Conservation (phyloP, 2,113 vertebrate species). For the Odobenus rosmarus region DNA sequence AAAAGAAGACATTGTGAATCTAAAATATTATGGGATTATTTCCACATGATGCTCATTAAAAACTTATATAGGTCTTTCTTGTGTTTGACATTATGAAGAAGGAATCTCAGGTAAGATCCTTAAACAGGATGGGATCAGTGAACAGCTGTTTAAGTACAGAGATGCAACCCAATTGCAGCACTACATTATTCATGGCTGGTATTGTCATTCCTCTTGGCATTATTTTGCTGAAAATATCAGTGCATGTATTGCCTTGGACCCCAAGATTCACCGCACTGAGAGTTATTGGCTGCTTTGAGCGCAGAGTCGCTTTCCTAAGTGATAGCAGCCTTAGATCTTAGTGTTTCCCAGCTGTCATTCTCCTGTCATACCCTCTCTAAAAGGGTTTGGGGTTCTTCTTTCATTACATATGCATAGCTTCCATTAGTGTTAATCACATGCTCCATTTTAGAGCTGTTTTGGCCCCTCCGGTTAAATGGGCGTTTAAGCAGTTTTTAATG, state of each 20-base stretch:
- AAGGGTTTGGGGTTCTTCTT: constrained; percentile 72
- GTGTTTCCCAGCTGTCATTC: constrained; percentile 65
- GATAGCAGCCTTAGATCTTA: constrained; percentile 44
- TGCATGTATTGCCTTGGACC: constrained; percentile 1
- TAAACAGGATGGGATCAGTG: background rate
- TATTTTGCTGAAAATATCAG: constrained; percentile 57
- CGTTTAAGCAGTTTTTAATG: constrained; percentile 79
- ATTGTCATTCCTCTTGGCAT: background rate
- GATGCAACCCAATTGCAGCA: background rate
- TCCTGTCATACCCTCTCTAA: constrained; percentile 69
- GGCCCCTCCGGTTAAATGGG: constrained; percentile 72
- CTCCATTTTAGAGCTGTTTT: constrained; percentile 70
- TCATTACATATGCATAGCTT: constrained; percentile 79
- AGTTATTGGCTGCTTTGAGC: constrained; percentile 42
- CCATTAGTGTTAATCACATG: constrained; percentile 82
- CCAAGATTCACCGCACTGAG: constrained; percentile 27
- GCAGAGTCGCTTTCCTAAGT: constrained; percentile 25
- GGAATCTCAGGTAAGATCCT: background rate
- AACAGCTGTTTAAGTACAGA: constrained; percentile 35
- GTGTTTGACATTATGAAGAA: constrained; percentile 33
- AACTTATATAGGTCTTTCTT: background rate
- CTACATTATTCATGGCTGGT: background rate
- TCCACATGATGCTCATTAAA: background rate
- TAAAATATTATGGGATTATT: constrained; percentile 40
- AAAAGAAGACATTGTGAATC: background rate